A percentile compares a stretch with the other conserved stretches of the same genome.
phyloP scores from a whole-genome alignment of 2,797 vertebrate genomes.

The Tolypeutes matacus region DNA sequence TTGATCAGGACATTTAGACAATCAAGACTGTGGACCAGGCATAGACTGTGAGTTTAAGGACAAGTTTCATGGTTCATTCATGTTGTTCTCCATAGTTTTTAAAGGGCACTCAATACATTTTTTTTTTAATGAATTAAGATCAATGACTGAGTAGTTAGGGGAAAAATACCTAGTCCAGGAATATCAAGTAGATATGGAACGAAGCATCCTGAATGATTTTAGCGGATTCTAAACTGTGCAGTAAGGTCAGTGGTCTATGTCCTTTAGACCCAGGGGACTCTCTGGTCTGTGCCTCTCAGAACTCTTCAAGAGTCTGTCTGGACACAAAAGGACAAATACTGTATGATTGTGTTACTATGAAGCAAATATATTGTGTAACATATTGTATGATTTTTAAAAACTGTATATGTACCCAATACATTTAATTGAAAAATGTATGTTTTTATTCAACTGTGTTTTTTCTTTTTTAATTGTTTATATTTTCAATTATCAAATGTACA shows the following conservation, averaged over 20 bases:
- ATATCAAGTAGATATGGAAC: background rate
- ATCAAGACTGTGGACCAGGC: background rate
- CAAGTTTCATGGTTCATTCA: slow-evolving; percentile 14
- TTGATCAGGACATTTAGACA: background rate
- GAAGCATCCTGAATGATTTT: background rate
- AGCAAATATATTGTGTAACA: too few species aligned
- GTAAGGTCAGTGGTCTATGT: background rate
- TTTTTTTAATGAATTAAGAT: slow-evolving; percentile 2
- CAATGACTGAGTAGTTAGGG: background rate
- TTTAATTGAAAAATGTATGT: too few species aligned
- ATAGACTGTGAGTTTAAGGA: background rate
- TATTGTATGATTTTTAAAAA: too few species aligned
- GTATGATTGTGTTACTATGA: too few species aligned
- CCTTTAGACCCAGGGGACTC: background rate
- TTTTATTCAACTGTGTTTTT: too few species aligned
- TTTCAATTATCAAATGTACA: too few species aligned
- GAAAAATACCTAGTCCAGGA: background rate
- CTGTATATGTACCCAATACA: too few species aligned
- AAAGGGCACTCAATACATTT: slow-evolving; percentile 9
- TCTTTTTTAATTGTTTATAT: too few species aligned
- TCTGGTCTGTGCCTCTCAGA: background rate
- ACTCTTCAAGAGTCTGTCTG: background rate
- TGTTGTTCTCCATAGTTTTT: background rate
- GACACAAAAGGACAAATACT: too few species aligned
- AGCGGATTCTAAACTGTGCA: background rate